Base-by-base conservation (phyloP, 1,140 invertebrate species). In the Popillia japonica region DNA sequence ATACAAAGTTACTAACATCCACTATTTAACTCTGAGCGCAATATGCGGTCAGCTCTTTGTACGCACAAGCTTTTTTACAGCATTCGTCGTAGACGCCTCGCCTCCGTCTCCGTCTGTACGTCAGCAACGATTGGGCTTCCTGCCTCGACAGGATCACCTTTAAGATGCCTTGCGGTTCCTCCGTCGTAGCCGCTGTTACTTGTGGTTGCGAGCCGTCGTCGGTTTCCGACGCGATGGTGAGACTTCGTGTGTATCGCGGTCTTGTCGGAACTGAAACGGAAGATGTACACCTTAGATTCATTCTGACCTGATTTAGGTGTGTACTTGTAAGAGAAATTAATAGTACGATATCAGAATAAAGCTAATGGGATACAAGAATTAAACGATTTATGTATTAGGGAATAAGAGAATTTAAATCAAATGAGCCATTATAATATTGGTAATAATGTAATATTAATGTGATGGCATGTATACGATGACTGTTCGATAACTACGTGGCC, bases 61-160 rank as follows among this genome's bases (percentile, higher is more conserved):
- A 76, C 10, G 78, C 81, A 78, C 84, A 85, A 40, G 80, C 55
- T 40, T 84, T 84, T 23, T 40, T 74, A 77, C 84, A 85, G 76
- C 84, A 85, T 76, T 85, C 84, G 75, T 84, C 82, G 6, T 78
- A 80, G 22, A 83, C 81, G 0, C 83, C 83, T 20, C 80, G 68
- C 20, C 75, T 80, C 11, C 59, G 75, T 17, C 83, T 73, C 4
- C 79, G 78, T 27, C 20, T 68, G 40, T 34, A 55, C 11, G 20
- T 22, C 17, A 72, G 17, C 17, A 74, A 9, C 17, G 34, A 44
- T 17, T 41, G 34, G 10, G 72, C 72, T 23, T 74, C 40, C 42
- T 74, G n/a, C 34, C 40, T 74, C 6, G 72, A n/a, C 10, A 74
- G 17, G 6, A 74, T 74, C 14, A 74, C 11, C 9, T 74, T 74